A percentile compares a stretch with the other conserved stretches of the same genome.
phyloP scores from a whole-genome alignment of 2,113 vertebrate species.

The Fulica atra region DNA sequence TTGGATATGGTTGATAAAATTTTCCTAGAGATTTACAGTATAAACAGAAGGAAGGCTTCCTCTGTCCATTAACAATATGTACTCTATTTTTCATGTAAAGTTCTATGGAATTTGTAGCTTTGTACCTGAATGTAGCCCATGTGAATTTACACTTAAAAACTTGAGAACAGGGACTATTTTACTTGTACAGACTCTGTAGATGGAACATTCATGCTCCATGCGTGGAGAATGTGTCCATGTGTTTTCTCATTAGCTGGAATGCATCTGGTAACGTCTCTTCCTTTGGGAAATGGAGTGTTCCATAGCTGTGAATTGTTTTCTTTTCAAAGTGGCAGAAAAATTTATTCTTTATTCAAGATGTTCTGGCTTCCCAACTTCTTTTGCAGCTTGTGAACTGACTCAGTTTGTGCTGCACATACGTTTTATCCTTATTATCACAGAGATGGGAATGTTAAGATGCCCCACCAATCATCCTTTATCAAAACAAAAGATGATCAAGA shows the following conservation, averaged over 20 bases:
- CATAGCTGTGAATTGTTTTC: constrained; percentile 50
- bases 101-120: neutral
- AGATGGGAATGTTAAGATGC: neutral
- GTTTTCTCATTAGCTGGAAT: constrained; percentile 8
- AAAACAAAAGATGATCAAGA: neutral
- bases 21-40: neutral
- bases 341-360: constrained; percentile 35
- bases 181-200: neutral
- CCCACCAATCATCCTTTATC: neutral
- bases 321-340: constrained; percentile 31
- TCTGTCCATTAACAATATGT: neutral
- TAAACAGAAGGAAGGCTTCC: neutral
- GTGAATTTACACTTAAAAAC: neutral
- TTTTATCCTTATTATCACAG: neutral
- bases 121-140: neutral
- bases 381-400: neutral
- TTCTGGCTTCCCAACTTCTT: constrained; percentile 2
- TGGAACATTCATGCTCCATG: constrained; percentile 18
- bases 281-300: constrained; percentile 56
- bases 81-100: neutral
- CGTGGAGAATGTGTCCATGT: neutral
- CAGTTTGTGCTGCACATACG: neutral
- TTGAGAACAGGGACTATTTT: neutral
- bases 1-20: neutral
- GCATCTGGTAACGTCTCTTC: constrained; percentile 1